Evolutionary conservation across 2,888 invertebrate species (phyloP).

Genomic region (Eristalis intricaria): DNA sequence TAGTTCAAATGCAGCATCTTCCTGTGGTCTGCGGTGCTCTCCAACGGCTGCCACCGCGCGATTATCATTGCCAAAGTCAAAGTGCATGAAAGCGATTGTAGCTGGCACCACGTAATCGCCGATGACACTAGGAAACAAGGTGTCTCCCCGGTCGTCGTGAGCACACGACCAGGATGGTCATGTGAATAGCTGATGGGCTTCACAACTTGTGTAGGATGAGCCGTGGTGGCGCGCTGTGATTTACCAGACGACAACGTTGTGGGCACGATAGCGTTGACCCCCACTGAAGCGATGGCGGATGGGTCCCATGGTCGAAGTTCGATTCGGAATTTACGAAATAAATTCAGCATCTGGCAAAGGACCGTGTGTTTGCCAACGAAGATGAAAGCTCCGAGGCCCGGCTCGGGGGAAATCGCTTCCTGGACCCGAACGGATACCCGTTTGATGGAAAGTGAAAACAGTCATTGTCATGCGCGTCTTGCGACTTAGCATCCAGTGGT

Average conservation of each 20-base stretch:
- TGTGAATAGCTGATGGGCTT: constrained; percentile 38
- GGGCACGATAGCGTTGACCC: constrained; percentile 43
- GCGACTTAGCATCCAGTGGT: background rate
- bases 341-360: constrained; percentile 50
- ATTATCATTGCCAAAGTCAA: constrained; percentile 66
- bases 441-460: constrained; percentile 57
- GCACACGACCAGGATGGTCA: constrained; percentile 40
- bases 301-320: constrained; percentile 46
- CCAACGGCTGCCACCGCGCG: constrained; percentile 45
- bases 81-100: constrained; percentile 52
- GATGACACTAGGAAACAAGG: constrained; percentile 49
- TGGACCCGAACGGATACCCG: constrained; percentile 48
- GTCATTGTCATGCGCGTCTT: constrained; percentile 45
- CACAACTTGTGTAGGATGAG: constrained; percentile 48
- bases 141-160: constrained; percentile 44
- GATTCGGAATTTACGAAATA: constrained; percentile 56
- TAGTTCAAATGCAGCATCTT: constrained; percentile 53
- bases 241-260: background rate
- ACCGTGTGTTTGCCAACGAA: background rate
- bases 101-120: constrained; percentile 53
- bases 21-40: constrained; percentile 26
- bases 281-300: constrained; percentile 24
- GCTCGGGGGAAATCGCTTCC: constrained; percentile 61
- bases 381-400: constrained; percentile 26
- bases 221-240: constrained; percentile 15